These are phyloP conservation scores for Candidula unifasciata DNA, from an alignment of 2,888 invertebrate genomes.

Conservation along the genomic window DNA sequence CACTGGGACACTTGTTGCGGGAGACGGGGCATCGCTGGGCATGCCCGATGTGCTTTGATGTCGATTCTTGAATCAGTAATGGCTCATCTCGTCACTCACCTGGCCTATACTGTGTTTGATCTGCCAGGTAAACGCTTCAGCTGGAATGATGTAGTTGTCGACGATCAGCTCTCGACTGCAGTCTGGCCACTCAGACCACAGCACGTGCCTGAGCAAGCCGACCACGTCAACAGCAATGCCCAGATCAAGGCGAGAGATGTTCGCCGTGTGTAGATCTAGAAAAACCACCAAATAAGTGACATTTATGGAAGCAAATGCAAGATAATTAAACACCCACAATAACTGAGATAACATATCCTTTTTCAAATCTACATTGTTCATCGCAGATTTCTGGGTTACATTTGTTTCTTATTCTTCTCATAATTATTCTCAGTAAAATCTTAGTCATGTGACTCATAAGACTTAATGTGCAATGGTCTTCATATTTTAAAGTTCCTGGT, in stretches of 20 bases:
- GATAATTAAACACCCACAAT: neutral
- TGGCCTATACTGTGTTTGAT: slow-evolving; percentile 48
- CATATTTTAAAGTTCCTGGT: no score
- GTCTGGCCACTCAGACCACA: slow-evolving; percentile 54
- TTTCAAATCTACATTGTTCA: no score
- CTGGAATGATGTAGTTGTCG: slow-evolving; percentile 54
- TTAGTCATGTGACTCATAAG: no score
- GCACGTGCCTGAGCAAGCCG: slow-evolving; percentile 62
- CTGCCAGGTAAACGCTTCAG: slow-evolving; percentile 56
- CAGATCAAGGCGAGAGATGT: slow-evolving; percentile 61
- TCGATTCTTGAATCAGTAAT: neutral
- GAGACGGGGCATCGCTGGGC: no score
- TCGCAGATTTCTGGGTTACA: no score
- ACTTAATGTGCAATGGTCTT: no score
- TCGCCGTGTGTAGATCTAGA: slow-evolving; percentile 24
- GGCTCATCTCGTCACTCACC: neutral
- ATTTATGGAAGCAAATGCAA: neutral
- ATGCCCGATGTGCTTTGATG: no score
- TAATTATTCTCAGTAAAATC: no score
- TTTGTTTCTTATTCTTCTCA: no score
- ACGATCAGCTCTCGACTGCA: slow-evolving; percentile 54
- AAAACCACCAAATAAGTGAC: neutral
- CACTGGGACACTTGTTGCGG: no score
- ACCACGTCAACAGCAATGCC: slow-evolving; percentile 66
- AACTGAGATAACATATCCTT: neutral